Evolutionary conservation across 2,113 vertebrate species (phyloP).

Genomic region (Sinocyclocheilus grahami): DNA sequence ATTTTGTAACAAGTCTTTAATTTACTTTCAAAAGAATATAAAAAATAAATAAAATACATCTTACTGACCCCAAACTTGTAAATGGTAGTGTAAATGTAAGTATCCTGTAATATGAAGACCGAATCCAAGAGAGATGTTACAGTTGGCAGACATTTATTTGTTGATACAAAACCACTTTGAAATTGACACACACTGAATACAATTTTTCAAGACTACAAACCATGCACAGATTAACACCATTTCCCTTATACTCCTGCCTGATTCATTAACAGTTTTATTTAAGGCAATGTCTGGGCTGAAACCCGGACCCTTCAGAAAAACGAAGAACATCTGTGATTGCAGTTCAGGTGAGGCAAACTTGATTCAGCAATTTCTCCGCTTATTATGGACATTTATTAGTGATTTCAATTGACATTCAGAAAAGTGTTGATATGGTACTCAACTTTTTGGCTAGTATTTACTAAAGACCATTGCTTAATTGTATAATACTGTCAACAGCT

Average conservation of each 20-base stretch:
- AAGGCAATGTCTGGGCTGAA: slow-evolving; percentile 8
- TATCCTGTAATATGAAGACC: neutral
- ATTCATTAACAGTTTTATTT: slow-evolving; percentile 38
- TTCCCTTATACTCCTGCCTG: slow-evolving; percentile 46
- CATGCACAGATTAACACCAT: slow-evolving; percentile 45
- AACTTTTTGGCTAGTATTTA: neutral
- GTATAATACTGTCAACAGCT: slow-evolving; percentile 10
- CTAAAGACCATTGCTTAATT: neutral
- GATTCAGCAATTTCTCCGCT: neutral
- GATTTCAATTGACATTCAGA: neutral
- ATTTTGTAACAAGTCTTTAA: neutral
- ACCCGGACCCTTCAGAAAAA: neutral
- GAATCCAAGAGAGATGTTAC: neutral
- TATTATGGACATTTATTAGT: neutral
- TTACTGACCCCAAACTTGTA: neutral
- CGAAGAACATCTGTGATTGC: neutral
- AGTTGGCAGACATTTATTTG: slow-evolving; percentile 30
- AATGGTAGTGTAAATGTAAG: neutral
- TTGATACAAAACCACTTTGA: slow-evolving; percentile 56
- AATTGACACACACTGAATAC: slow-evolving; percentile 11
- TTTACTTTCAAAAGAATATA: too few relatives aligned
- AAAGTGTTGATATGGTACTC: neutral
- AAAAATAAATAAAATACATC: neutral
- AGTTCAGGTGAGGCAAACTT: slow-evolving; percentile 8
- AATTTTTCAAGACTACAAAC: slow-evolving; percentile 33